phyloP scores from a whole-genome alignment of 2,113 vertebrate genomes.

The Sylvietta virens region DNA sequence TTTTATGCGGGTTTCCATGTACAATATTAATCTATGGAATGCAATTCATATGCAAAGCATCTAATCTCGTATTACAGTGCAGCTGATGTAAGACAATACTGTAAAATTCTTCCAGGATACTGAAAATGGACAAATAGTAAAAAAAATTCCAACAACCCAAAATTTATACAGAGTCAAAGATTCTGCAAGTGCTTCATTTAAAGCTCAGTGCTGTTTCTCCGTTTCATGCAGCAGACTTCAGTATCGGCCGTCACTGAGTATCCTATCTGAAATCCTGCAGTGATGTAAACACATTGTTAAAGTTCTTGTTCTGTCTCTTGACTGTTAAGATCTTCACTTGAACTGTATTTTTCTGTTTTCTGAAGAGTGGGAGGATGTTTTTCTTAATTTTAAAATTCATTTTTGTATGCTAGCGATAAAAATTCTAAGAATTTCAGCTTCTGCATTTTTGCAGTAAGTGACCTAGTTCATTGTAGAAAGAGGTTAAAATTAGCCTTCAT shows the following conservation, averaged over 20 bases:
- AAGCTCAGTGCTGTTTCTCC: neutral
- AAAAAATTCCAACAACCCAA: neutral
- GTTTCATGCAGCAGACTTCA: neutral
- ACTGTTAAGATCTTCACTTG: neutral
- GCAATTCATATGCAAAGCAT: neutral
- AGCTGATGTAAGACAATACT: neutral
- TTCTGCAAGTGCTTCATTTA: neutral
- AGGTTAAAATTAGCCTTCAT: conserved; percentile 40
- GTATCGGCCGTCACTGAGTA: neutral
- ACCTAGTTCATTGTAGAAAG: conserved; percentile 25
- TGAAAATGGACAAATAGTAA: neutral
- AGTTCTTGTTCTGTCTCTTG: neutral
- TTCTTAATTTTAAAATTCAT: neutral
- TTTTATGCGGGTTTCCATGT: neutral
- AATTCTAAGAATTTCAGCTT: neutral
- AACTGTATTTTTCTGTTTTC: neutral
- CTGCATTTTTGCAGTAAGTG: neutral
- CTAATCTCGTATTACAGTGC: neutral
- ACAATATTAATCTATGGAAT: neutral
- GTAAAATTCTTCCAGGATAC: neutral
- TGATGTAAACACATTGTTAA: neutral
- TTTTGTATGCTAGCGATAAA: neutral
- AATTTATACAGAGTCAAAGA: neutral
- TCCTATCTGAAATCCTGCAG: neutral
- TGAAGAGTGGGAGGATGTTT: neutral